Evolutionary conservation across 1,140 invertebrate genomes (phyloP), one percentile per base, ranked within the genome.

Genomic region (Dryas iulia): DNA sequence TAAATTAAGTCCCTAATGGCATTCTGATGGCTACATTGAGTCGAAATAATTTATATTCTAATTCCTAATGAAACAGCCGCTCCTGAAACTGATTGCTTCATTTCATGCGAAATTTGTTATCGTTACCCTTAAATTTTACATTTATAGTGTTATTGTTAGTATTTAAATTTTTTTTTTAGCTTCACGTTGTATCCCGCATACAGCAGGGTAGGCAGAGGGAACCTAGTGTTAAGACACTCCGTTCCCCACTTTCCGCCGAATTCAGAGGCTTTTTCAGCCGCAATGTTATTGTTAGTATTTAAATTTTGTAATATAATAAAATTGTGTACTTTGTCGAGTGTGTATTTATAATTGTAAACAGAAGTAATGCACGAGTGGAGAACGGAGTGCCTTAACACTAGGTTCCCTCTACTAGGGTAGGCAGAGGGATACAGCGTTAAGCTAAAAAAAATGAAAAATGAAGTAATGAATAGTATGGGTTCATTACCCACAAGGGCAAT

Each of bases 41-140:
- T n/a, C 35, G 59, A n/a, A 52, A 61, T 61, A 25, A 61, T 47
- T 61, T 61, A 61, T 30, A 61, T 61, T 61, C 21, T 47, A 61
- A 52, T 61, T 61, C 23, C 31, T 39, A 60, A 60, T 60, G 59
- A 60, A 60, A 35, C 24, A 24, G 33, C 59, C 59, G 59, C 59
- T 47, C 59, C n/a, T 26, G 35, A 6, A 30, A 18, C 39, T 61
- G 24, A 61, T 61, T 47, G 59, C 23, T 47, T 47, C 33, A 52
- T 47, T 21, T 47, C 21, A 47, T 47, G 18, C 39, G 18, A 6
- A 47, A 47, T 21, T 21, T 10, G 39, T 47, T 10, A 21, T 47
- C 18, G 18, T 21, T 21, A 12, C 14, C n/a, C 14, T 39, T 1
- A 18, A 39, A 39, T n/a, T n/a, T 18, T 47, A n/a, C 14, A 14